Percentiles rank a stretch among this genome's conserved stretches.
These are phyloP conservation scores for Cataglyphis rosenhaueri DNA, from an alignment of 2,888 invertebrate genomes.

Conservation along the genomic window DNA sequence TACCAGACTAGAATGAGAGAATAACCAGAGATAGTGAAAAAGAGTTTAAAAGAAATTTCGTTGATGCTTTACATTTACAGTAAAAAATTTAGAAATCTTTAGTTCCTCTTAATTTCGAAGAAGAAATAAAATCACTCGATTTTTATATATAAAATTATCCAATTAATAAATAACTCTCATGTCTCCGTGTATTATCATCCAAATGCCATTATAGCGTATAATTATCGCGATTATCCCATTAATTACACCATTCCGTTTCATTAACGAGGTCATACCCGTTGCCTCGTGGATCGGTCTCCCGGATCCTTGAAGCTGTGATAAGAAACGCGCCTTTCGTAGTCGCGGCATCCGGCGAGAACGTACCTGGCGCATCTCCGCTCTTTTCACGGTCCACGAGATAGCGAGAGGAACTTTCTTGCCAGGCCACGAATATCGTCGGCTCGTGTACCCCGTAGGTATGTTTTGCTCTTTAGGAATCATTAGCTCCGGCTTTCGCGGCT, in stretches of 20 bases:
- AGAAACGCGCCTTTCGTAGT: constrained; percentile 72
- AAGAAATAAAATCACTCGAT: neutral
- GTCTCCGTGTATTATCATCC: constrained; percentile 30
- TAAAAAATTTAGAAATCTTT: neutral
- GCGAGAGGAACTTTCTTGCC: constrained; percentile 73
- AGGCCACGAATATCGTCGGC: constrained; percentile 76
- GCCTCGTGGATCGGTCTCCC: constrained; percentile 7
- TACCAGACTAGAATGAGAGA: neutral
- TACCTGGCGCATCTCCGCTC: constrained; percentile 55
- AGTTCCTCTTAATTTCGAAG: neutral
- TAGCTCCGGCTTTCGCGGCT: constrained; percentile 83
- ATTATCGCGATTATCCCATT: constrained; percentile 61
- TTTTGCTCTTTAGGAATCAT: constrained; percentile 85
- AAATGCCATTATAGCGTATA: constrained; percentile 54
- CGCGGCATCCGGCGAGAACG: constrained; percentile 52
- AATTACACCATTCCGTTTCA: constrained; percentile 53
- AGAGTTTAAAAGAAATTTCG: neutral
- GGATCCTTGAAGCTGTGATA: constrained; percentile 49
- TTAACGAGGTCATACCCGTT: constrained; percentile 39
- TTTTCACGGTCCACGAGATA: constrained; percentile 74
- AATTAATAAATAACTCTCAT: neutral
- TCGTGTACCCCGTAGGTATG: constrained; percentile 66
- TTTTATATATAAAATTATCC: neutral
- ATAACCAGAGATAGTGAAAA: neutral
- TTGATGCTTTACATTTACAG: neutral